Conservation (phyloP, 1,140 invertebrate genomes). For the Megalopta genalis region DNA sequence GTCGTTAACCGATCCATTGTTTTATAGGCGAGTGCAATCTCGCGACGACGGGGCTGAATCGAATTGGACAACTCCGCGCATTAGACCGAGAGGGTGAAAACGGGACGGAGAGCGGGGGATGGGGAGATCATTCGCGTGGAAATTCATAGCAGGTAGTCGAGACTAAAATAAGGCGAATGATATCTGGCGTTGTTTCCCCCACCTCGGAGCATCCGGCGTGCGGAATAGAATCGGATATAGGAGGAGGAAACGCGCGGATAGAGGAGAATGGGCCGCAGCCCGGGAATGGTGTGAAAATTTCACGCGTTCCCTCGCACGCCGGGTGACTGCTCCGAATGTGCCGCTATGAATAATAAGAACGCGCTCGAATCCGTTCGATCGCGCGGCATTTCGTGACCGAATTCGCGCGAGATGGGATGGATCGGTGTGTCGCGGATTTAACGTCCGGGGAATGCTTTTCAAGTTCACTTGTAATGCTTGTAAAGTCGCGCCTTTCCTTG, state of each 20-base stretch:
- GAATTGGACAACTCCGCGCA: background rate
- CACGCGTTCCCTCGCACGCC: constrained; percentile 44
- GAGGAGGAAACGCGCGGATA: constrained; percentile 16
- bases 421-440: background rate
- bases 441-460: background rate
- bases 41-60: background rate
- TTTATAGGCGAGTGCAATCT: no score
- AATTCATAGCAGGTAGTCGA: constrained; percentile 35
- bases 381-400: background rate
- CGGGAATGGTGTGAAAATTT: constrained; percentile 60
- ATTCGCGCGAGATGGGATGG: background rate
- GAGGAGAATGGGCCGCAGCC: background rate
- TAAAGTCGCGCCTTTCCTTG: no score
- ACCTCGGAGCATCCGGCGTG: constrained; percentile 16
- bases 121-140: constrained; percentile 15
- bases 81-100: background rate
- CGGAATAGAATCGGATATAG: constrained; percentile 43
- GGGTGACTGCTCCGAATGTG: constrained; percentile 53
- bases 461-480: background rate
- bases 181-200: constrained; percentile 14
- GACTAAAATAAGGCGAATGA: constrained; percentile 44
- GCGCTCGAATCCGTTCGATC: constrained; percentile 51
- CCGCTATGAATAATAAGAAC: constrained; percentile 60
- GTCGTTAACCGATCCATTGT: no score
- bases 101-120: background rate